A percentile compares a stretch with the other conserved stretches of the same genome.
phyloP scores from a whole-genome alignment of 2,797 vertebrate species.

The Gastrophryne carolinensis region DNA sequence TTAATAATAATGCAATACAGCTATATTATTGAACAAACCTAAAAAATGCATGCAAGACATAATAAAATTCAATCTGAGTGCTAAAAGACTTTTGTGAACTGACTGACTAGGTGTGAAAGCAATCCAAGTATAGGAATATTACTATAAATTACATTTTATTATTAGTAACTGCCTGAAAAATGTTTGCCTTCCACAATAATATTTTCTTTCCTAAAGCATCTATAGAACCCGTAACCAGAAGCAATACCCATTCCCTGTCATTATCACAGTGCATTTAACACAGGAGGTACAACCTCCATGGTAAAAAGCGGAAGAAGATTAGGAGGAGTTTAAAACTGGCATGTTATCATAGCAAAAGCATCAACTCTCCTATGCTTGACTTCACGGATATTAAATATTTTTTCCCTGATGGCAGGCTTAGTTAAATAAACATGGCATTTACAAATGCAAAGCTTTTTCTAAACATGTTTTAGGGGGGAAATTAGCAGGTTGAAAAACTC shows the following conservation, averaged over 20 bases:
- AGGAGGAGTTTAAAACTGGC: conserved; percentile 11
- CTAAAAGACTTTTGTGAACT: no score
- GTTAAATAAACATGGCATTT: conserved; percentile 56
- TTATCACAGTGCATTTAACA: not conserved
- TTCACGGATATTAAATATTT: conserved; percentile 49
- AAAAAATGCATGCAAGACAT: no score
- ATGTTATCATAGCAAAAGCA: conserved; percentile 54
- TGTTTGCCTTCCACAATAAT: no score
- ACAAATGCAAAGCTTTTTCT: conserved; percentile 51
- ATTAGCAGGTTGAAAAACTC: conserved; percentile 54
- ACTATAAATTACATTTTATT: no score
- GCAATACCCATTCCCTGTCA: not conserved
- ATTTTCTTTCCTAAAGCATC: no score
- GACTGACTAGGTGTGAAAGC: no score
- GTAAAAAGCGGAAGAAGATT: conserved; percentile 34
- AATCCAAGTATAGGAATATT: no score
- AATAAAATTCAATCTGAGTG: no score
- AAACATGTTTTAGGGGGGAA: conserved; percentile 57
- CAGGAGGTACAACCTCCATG: conserved; percentile 1
- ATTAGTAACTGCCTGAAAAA: no score
- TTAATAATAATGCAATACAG: no score
- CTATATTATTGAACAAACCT: no score
- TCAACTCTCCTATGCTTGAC: conserved; percentile 55
- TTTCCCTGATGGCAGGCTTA: conserved; percentile 47
- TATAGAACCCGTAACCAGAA: no score